Conservation (phyloP, 2,797 vertebrate species). For the Darevskia mixta region DNA sequence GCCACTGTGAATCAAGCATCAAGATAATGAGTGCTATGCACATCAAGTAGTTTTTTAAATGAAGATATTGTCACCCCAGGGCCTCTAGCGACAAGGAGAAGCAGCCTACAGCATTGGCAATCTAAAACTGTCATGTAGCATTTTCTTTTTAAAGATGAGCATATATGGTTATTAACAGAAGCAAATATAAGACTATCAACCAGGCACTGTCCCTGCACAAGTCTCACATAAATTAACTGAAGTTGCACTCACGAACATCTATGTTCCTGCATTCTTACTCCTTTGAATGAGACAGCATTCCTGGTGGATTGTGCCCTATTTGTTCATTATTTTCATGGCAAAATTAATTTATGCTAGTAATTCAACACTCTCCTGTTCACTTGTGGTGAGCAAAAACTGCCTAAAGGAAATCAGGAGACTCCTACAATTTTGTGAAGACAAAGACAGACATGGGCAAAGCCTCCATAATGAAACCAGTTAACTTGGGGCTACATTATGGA, state of each 20-base stretch:
- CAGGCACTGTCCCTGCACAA: not conserved
- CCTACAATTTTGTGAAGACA: not conserved
- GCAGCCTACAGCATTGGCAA: constrained; percentile 8
- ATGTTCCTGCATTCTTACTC: not conserved
- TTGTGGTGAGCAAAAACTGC: constrained; percentile 13
- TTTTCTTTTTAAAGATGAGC: constrained; percentile 3
- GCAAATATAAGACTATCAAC: not conserved
- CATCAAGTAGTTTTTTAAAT: constrained; percentile 59
- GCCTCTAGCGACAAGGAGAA: constrained; percentile 3
- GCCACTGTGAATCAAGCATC: constrained; percentile 38
- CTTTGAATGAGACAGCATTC: constrained; percentile 8
- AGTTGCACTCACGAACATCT: not conserved
- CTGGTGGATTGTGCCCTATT: not conserved
- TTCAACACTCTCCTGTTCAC: constrained; percentile 3
- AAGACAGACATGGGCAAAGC: not conserved
- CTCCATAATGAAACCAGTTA: not conserved
- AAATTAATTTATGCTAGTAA: not conserved
- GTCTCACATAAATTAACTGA: not conserved
- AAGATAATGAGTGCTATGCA: constrained; percentile 35
- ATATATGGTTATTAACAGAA: not conserved
- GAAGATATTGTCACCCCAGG: constrained; percentile 21
- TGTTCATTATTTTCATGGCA: not conserved
- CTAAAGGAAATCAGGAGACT: constrained; percentile 12
- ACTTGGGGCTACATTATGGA: not conserved
- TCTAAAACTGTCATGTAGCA: constrained; percentile 4